Conservation (phyloP, 2,113 vertebrate species). For the Lonchura striata region DNA sequence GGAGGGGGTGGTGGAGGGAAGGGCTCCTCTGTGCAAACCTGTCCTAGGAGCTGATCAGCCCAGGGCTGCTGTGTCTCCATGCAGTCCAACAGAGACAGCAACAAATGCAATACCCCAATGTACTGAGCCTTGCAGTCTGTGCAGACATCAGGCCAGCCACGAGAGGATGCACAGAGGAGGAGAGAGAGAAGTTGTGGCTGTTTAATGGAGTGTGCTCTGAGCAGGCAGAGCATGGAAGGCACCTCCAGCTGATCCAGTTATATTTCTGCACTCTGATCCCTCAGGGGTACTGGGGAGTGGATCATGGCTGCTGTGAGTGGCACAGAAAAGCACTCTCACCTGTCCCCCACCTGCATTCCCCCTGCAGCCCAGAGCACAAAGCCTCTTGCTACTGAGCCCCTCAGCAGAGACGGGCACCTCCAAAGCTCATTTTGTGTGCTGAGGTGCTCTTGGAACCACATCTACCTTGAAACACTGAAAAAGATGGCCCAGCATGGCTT, state of each 20-base stretch:
- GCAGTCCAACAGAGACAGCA: background rate
- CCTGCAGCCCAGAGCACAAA: background rate
- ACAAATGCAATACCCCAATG: background rate
- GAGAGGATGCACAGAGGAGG: background rate
- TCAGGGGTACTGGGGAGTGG: no score
- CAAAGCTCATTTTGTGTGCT: background rate
- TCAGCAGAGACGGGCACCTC: background rate
- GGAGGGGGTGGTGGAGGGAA: background rate
- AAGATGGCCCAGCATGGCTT: background rate
- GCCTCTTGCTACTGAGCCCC: background rate
- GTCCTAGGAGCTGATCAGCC: background rate
- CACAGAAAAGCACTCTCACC: background rate
- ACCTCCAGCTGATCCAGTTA: background rate
- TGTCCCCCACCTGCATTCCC: fast-evolving
- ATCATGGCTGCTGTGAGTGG: background rate
- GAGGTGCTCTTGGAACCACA: background rate
- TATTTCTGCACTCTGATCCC: background rate
- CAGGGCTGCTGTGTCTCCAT: background rate
- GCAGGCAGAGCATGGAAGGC: background rate
- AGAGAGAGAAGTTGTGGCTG: background rate
- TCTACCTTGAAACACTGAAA: background rate
- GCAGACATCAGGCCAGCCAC: background rate
- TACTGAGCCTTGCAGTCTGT: background rate
- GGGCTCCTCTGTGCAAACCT: background rate
- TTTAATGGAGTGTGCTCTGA: background rate